These are phyloP conservation scores for Drosophila stalkeri DNA, from an alignment of 2,888 invertebrate genomes.

Conservation along the genomic window DNA sequence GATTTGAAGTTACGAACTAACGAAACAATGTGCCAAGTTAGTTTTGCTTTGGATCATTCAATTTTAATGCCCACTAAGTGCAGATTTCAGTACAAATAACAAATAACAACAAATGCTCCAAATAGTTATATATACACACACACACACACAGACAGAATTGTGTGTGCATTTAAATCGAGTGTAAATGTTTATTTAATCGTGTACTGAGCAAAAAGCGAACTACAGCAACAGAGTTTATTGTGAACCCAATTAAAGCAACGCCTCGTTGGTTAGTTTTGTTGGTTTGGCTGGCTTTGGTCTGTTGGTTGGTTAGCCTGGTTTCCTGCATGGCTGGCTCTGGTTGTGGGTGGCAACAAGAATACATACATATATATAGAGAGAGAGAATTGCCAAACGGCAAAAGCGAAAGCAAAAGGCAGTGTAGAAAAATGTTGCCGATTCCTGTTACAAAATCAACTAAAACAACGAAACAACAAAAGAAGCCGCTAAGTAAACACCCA, in stretches of 20 bases:
- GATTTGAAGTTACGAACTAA: background rate
- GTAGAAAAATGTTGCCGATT: slow-evolving; percentile 52
- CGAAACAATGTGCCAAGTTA: slow-evolving; percentile 21
- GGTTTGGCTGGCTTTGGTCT: slow-evolving; percentile 23
- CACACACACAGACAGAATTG: slow-evolving; percentile 11
- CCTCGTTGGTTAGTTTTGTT: slow-evolving; percentile 48
- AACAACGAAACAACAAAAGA: slow-evolving; percentile 56
- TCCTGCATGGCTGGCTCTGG: slow-evolving; percentile 6
- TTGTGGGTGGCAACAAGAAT: background rate
- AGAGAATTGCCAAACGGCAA: slow-evolving; percentile 40
- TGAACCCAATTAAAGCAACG: slow-evolving; percentile 61
- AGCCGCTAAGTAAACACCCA: slow-evolving; percentile 61
- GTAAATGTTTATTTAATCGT: slow-evolving; percentile 62
- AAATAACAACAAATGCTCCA: slow-evolving; percentile 26
- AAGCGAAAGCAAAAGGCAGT: slow-evolving; percentile 49
- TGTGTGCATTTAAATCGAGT: slow-evolving; percentile 55
- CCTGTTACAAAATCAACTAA: slow-evolving; percentile 54
- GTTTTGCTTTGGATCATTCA: slow-evolving; percentile 13
- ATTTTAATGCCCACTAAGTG: slow-evolving; percentile 13
- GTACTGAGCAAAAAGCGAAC: slow-evolving; percentile 27
- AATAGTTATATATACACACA: slow-evolving; percentile 22
- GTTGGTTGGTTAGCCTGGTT: slow-evolving; percentile 19
- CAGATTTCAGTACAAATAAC: slow-evolving; percentile 20
- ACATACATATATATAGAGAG: slow-evolving; percentile 5
- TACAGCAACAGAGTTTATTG: slow-evolving; percentile 50